Evolutionary conservation across 2,797 vertebrate genomes (phyloP).

Genomic region (Sorex maritimensis): DNA sequence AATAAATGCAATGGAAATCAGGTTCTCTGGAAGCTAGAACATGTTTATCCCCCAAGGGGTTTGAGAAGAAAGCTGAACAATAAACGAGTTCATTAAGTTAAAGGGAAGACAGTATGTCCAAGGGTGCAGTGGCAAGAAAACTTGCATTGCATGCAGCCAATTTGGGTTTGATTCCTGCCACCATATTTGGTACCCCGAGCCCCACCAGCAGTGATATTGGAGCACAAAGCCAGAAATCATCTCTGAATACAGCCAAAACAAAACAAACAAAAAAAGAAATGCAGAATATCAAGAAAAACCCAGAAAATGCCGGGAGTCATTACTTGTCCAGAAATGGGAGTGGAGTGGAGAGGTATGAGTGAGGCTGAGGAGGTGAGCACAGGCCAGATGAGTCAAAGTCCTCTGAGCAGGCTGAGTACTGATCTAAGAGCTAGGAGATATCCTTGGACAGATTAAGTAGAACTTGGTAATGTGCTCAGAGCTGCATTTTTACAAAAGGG

Average conservation of each 20-base stretch:
- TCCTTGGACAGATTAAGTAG: background rate
- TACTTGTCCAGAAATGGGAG: background rate
- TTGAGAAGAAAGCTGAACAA: conserved; percentile 47
- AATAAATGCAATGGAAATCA: conserved; percentile 19
- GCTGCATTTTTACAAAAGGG: background rate
- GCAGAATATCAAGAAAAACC: background rate
- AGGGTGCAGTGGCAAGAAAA: background rate
- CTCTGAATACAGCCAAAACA: background rate
- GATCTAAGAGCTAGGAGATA: background rate
- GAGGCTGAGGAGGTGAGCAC: background rate
- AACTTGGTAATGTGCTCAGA: background rate
- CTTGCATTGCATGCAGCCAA: too few relatives aligned
- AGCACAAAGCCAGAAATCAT: too few relatives aligned
- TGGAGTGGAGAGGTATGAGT: background rate
- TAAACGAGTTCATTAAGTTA: background rate
- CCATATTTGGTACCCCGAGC: too few relatives aligned
- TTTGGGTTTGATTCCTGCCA: too few relatives aligned
- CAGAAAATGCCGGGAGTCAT: background rate
- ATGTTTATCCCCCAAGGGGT: background rate
- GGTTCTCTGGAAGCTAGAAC: background rate
- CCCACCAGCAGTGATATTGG: too few relatives aligned
- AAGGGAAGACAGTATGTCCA: background rate
- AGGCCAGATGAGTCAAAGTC: background rate
- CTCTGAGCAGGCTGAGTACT: background rate
- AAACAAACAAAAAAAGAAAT: too few relatives aligned